Conservation (phyloP, 2,113 vertebrate species). For the Atrichornis clamosus region DNA sequence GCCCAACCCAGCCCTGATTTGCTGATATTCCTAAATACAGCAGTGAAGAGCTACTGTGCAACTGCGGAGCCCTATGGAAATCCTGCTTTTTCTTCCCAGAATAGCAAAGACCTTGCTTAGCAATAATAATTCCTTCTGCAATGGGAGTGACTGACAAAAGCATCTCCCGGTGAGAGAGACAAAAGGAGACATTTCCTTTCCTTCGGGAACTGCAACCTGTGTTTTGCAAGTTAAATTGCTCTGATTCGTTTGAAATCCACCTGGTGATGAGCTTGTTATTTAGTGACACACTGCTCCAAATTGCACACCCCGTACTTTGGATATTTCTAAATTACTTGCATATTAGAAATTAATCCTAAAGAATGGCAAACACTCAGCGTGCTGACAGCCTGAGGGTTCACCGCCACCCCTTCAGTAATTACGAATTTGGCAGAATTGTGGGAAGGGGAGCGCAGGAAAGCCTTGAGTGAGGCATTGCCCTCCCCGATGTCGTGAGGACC, state of each 20-base stretch:
- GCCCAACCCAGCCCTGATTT: not conserved
- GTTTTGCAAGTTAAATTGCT: conserved; percentile 19
- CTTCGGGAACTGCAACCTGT: not conserved
- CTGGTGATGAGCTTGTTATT: not conserved
- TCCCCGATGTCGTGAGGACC: not conserved
- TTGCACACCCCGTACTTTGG: not conserved
- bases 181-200: not conserved
- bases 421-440: not conserved
- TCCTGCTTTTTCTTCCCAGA: not conserved
- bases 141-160: not conserved
- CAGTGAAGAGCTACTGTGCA: not conserved
- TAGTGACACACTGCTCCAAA: conserved; percentile 19
- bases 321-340: not conserved
- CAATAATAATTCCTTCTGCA: not conserved
- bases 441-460: not conserved
- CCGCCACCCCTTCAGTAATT: not conserved
- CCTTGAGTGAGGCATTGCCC: not conserved
- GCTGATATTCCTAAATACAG: not conserved
- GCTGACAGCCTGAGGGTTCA: not conserved
- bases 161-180: not conserved
- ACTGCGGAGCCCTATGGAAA: not conserved
- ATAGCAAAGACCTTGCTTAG: not conserved
- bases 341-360: not conserved
- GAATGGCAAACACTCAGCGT: not conserved
- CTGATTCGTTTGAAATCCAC: not conserved